Conservation (phyloP, 2,113 vertebrate species). For the Deroptyus accipitrinus region DNA sequence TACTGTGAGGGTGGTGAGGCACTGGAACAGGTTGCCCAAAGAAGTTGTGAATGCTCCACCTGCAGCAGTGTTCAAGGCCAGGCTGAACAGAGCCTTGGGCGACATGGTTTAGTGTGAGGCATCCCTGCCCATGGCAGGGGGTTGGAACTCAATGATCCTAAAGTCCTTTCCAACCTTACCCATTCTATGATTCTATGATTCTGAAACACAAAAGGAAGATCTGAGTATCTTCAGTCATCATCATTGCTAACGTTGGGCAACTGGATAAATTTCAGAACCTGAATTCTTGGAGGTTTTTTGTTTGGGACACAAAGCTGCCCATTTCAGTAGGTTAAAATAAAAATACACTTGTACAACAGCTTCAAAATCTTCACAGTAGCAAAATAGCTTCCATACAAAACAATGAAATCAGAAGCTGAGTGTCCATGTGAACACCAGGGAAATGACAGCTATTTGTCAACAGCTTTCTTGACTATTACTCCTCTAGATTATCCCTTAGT, state of each 20-base stretch:
- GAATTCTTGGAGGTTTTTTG: not conserved
- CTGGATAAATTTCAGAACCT: not conserved
- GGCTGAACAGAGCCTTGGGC: not conserved
- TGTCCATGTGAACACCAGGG: not conserved
- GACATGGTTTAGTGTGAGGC: not conserved
- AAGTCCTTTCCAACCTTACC: not conserved
- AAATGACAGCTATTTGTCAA: conserved; percentile 10
- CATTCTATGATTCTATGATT: not conserved
- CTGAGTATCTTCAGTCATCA: not conserved
- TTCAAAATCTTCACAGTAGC: conserved; percentile 2
- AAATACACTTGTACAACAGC: not conserved
- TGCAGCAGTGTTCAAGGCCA: not conserved
- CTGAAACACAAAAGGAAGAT: not conserved
- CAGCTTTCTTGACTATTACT: not conserved
- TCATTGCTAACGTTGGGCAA: not conserved
- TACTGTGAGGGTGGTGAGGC: not conserved
- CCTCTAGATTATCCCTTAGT: not conserved
- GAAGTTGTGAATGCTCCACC: not conserved
- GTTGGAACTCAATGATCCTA: not conserved
- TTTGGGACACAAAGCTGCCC: not conserved
- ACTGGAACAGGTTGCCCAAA: not conserved
- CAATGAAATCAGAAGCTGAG: not conserved
- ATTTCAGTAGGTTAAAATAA: not conserved
- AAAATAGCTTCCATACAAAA: not conserved
- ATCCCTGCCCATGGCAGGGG: not conserved